Percentiles rank a stretch among this genome's conserved stretches.
Conservation (phyloP, 2,888 invertebrate genomes). For the Neuroscelio doddi region DNA sequence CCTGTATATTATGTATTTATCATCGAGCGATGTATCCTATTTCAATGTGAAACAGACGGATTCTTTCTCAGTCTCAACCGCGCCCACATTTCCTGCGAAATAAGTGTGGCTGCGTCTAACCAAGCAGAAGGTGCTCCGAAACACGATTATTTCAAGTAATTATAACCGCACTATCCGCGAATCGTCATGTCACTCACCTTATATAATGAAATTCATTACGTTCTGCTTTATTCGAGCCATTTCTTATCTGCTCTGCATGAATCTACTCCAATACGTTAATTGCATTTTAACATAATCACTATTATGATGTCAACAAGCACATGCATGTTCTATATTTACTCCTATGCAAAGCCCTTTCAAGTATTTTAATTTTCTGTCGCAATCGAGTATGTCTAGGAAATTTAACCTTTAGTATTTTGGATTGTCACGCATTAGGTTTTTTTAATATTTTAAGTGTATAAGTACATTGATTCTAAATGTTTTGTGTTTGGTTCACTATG, state of each 20-base stretch:
- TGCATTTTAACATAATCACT: neutral
- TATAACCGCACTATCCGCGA: slow-evolving; percentile 60
- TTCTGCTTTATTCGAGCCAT: neutral
- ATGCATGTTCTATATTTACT: too few species aligned
- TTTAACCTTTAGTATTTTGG: too few species aligned
- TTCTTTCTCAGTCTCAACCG: slow-evolving; percentile 50
- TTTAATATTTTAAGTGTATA: too few species aligned
- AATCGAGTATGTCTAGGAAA: too few species aligned
- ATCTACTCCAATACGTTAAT: too few species aligned
- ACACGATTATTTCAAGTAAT: slow-evolving; percentile 57
- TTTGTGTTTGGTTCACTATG: too few species aligned
- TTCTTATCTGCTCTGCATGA: neutral
- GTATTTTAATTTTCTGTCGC: too few species aligned
- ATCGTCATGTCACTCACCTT: slow-evolving; percentile 58
- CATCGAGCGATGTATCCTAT: slow-evolving; percentile 59
- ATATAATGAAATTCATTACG: slow-evolving; percentile 60
- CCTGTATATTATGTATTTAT: slow-evolving; percentile 65
- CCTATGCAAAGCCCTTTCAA: too few species aligned
- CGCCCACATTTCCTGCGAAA: slow-evolving; percentile 56
- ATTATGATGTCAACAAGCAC: slow-evolving; percentile 7
- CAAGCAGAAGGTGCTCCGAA: slow-evolving; percentile 60
- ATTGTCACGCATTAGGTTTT: too few species aligned
- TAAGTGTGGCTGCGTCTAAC: slow-evolving; percentile 29
- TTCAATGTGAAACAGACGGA: slow-evolving; percentile 60
- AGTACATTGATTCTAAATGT: too few species aligned